Evolutionary conservation across 2,113 vertebrate genomes (phyloP).

Genomic region (Enhydra lutris): DNA sequence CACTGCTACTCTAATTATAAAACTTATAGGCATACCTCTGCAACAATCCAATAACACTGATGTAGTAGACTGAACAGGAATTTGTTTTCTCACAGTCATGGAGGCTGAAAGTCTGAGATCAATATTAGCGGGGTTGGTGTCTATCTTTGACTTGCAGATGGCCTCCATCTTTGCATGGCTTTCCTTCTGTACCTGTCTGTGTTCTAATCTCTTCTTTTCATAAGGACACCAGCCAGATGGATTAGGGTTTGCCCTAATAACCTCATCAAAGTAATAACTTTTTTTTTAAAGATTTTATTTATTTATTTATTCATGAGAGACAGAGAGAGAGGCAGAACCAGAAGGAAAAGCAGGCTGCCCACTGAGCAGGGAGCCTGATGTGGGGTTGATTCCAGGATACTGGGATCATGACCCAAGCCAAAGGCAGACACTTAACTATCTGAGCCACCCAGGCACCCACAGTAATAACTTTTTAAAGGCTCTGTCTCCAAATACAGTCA

Average conservation of each 20-base stretch:
- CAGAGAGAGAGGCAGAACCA: too few relatives aligned
- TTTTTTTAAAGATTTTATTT: not conserved
- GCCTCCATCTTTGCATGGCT: not conserved
- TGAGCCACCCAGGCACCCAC: too few relatives aligned
- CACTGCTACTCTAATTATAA: not conserved
- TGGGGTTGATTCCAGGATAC: too few relatives aligned
- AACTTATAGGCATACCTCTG: not conserved
- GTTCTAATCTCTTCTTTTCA: not conserved
- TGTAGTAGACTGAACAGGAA: not conserved
- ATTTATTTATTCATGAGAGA: too few relatives aligned
- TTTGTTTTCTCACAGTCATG: not conserved
- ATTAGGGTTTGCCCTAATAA: not conserved
- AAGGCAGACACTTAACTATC: too few relatives aligned
- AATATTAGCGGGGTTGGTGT: not conserved
- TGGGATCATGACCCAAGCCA: too few relatives aligned
- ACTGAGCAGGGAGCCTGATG: too few relatives aligned
- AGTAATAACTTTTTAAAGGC: not conserved
- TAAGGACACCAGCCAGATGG: not conserved
- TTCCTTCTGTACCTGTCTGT: not conserved
- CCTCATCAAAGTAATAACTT: not conserved
- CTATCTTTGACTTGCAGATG: not conserved
- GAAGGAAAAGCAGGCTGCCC: too few relatives aligned
- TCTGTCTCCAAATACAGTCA: not conserved
- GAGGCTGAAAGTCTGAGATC: not conserved
- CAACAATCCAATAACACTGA: not conserved